Evolutionary conservation across 2,888 invertebrate species (phyloP), one percentile per base, ranked within the genome.

Genomic region (Glomeris marginata): DNA sequence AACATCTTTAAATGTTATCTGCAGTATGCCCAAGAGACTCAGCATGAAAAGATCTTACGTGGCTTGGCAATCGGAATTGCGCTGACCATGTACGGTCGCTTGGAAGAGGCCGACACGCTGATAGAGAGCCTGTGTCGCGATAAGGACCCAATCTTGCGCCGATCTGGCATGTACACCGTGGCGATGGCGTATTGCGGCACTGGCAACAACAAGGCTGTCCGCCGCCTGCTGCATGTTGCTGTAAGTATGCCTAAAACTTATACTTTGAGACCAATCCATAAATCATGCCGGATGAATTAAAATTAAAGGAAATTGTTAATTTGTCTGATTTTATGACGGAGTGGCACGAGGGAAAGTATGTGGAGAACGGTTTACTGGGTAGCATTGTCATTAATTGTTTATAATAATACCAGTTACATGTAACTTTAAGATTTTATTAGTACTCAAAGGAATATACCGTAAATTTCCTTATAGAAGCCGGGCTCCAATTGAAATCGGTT

Each of bases 141-240:
- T 65, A 95, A 97, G 54, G 92, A 94, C 69, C 91, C 94, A 5
- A 82, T 95, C 58, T 72, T 97, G 53, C 78, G 95, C 59, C 80
- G 97, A 55, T 91, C 94, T 43, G 98, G 92, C 55, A 95, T 97
- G 80, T 95, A 95, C 71, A 95, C 95, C 1, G 75, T 98, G 49
- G 97, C 95, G 1, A 92, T 95, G 78, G 95, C 97, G 0, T 97
- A 97, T 67, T 92, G 91, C 66, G 98, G 98, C 49, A 92, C 94
- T 11, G 95, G 95, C 49, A 92, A 92, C 66, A 98, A 97, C 66
- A 83, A 86, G 65, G 97, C 97, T 1, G 94, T 97, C 62, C 77
- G 92, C 49, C 84, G 84, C 58, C 75, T 98, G 40, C 78, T 98
- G 5, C 94, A 94, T 65, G 88, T 94, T 50, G 95, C 97, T 37